phyloP scores from a whole-genome alignment of 2,797 vertebrate genomes.

The Sebastes dallii region DNA sequence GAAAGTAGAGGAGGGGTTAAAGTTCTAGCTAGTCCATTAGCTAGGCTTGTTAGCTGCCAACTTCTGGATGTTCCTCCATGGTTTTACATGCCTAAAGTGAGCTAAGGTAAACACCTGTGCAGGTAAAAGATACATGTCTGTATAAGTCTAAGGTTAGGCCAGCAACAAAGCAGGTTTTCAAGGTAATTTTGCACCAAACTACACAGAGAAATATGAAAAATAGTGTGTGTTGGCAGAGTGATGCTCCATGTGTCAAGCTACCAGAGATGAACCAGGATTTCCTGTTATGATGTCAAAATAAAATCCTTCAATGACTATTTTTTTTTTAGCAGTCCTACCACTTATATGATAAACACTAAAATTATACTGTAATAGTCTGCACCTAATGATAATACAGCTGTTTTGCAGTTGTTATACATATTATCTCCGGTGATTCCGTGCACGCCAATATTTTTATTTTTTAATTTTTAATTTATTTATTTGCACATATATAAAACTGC shows the following conservation, averaged over 20 bases:
- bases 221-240: background rate
- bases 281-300: constrained; percentile 29
- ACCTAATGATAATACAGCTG: fast-evolving
- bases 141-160: background rate
- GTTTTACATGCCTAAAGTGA: background rate
- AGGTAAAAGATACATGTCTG: background rate
- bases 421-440: fast-evolving
- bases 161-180: background rate
- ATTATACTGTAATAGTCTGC: fast-evolving
- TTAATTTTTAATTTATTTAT: too few species aligned
- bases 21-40: constrained; percentile 11
- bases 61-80: background rate
- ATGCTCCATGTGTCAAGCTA: background rate
- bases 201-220: background rate
- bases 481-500: too few species aligned
- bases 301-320: background rate
- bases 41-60: constrained; percentile 1
- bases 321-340: background rate
- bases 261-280: background rate
- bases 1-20: background rate
- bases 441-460: fast-evolving
- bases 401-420: background rate
- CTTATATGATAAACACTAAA: fast-evolving
- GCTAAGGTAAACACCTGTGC: background rate
- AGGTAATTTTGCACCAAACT: background rate